Percentiles rank a stretch among this genome's conserved stretches.
Evolutionary conservation across 2,797 vertebrate species (phyloP).

Genomic region (Sylvilagus floridanus): DNA sequence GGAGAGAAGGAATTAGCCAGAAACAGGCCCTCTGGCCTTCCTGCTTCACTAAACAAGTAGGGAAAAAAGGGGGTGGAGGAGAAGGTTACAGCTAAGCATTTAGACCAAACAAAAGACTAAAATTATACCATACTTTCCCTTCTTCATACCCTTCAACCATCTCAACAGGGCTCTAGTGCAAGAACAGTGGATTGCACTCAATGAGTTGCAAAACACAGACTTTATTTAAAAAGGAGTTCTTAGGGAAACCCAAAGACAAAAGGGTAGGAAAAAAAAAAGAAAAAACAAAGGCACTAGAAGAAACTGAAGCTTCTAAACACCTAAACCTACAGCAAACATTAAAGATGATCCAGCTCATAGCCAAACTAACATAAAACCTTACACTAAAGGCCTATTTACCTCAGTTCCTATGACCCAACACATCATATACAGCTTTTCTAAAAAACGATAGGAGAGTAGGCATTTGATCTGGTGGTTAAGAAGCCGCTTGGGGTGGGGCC

Average conservation of each 20-base stretch:
- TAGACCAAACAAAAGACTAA: background rate
- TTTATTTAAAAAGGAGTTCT: constrained; percentile 39
- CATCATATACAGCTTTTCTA: background rate
- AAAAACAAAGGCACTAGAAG: constrained; percentile 27
- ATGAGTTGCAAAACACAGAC: constrained; percentile 1
- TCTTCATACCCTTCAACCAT: background rate
- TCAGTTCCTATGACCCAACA: constrained; percentile 21
- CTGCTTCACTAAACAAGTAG: background rate
- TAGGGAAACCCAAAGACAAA: constrained; percentile 28
- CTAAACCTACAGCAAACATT: constrained; percentile 27
- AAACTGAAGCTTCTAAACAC: constrained; percentile 19
- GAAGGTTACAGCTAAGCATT: background rate
- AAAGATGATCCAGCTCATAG: constrained; percentile 9
- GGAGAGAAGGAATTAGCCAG: constrained; percentile 5
- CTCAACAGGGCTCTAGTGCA: background rate
- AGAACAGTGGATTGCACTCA: background rate
- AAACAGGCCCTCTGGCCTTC: background rate
- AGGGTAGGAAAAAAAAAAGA: background rate
- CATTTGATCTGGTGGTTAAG: background rate
- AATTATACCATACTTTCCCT: constrained; percentile 10
- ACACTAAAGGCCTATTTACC: constrained; percentile 1
- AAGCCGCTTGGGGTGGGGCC: no score
- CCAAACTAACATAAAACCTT: constrained; percentile 45
- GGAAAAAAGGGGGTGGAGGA: background rate
- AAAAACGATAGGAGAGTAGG: background rate